phyloP scores from a whole-genome alignment of 2,888 invertebrate species.

The Girardia tigrina region DNA sequence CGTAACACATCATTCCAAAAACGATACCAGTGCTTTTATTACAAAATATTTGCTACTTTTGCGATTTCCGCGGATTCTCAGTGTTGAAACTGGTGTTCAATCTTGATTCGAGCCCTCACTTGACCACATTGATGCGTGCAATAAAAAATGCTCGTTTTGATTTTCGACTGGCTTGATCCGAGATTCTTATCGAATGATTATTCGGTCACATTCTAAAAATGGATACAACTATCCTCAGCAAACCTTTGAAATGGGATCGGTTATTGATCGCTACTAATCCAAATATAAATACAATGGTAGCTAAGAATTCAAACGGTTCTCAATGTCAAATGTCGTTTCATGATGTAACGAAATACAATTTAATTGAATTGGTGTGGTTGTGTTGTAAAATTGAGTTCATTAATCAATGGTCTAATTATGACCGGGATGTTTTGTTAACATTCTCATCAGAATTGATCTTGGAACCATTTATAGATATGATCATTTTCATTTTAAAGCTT shows the following conservation, averaged over 20 bases:
- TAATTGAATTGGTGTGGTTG: not conserved
- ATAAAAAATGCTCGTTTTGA: slow-evolving; percentile 7
- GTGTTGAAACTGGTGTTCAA: slow-evolving; percentile 9
- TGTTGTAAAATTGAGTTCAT: slow-evolving; percentile 5
- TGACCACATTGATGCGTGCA: not conserved
- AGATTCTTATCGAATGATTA: not conserved
- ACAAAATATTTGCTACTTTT: slow-evolving; percentile 9
- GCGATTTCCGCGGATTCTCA: slow-evolving; percentile 3
- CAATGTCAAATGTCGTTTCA: not conserved
- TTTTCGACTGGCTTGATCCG: not conserved
- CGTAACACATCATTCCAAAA: no score
- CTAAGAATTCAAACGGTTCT: not conserved
- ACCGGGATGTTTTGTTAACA: not conserved
- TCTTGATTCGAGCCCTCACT: not conserved
- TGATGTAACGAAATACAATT: slow-evolving; percentile 6
- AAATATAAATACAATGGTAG: not conserved
- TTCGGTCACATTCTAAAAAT: not conserved
- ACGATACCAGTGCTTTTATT: not conserved
- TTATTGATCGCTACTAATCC: not conserved
- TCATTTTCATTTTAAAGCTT: not conserved
- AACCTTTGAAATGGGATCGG: not conserved
- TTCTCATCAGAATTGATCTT: not conserved
- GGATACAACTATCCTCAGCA: not conserved
- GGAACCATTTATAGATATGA: not conserved
- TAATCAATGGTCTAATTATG: slow-evolving; percentile 6